Evolutionary conservation across 2,888 invertebrate species (phyloP).

Genomic region (Nymphalis polychloros): DNA sequence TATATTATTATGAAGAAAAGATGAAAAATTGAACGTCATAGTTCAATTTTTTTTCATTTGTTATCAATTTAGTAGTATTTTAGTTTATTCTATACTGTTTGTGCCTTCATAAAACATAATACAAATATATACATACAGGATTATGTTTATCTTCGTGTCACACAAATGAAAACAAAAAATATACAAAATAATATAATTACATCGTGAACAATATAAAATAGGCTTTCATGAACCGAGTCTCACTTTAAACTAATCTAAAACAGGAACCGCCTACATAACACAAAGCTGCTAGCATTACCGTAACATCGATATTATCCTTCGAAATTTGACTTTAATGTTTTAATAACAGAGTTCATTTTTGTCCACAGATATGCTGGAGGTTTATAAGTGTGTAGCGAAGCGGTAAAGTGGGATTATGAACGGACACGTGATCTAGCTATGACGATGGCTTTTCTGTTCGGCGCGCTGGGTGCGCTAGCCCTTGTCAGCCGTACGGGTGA

Average conservation of each 20-base stretch:
- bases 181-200: neutral
- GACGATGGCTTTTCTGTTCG: slow-evolving; percentile 64
- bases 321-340: slow-evolving; percentile 17
- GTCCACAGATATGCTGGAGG: slow-evolving; percentile 39
- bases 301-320: neutral
- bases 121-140: too few species aligned
- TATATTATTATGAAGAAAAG: too few species aligned
- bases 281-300: neutral
- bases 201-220: slow-evolving; percentile 6
- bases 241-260: slow-evolving; percentile 16
- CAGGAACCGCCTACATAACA: slow-evolving; percentile 18
- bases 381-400: slow-evolving; percentile 51
- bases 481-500: slow-evolving; percentile 70
- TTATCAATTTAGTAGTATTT: too few species aligned
- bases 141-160: too few species aligned
- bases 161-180: neutral
- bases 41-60: too few species aligned
- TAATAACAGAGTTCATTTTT: slow-evolving; percentile 36
- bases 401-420: slow-evolving; percentile 65
- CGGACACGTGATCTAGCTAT: slow-evolving; percentile 65
- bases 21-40: too few species aligned
- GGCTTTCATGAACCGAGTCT: neutral
- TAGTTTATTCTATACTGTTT: too few species aligned
- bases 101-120: too few species aligned
- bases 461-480: slow-evolving; percentile 66